These are phyloP conservation scores for Poecilia wingei DNA, from an alignment of 2,797 vertebrate species.

Conservation along the genomic window DNA sequence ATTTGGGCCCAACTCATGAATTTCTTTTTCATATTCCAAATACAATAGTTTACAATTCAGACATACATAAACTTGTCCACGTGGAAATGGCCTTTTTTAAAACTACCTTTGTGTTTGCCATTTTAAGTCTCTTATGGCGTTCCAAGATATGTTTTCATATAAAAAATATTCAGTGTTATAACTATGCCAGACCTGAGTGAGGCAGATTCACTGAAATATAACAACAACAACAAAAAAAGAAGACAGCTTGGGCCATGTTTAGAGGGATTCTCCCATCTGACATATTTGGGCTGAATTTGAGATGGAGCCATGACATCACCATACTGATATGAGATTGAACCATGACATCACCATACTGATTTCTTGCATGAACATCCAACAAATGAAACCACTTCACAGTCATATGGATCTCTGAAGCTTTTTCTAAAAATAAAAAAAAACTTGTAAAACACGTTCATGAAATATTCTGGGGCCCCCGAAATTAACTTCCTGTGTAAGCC, in stretches of 20 bases:
- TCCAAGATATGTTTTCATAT: background rate
- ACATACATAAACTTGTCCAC: background rate
- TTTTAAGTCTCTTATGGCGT: background rate
- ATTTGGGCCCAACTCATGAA: background rate
- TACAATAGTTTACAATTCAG: background rate
- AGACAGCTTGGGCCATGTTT: background rate
- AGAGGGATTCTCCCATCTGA: background rate
- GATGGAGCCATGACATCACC: background rate
- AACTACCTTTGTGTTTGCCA: background rate
- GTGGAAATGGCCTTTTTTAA: background rate
- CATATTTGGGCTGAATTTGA: background rate
- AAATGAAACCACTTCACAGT: background rate
- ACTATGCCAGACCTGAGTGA: background rate
- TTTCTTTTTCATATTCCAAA: background rate
- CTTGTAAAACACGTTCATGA: background rate
- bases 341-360: too few species aligned
- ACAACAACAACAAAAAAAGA: background rate
- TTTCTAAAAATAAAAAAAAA: background rate
- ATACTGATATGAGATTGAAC: background rate
- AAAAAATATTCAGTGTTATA: background rate
- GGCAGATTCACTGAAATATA: background rate
- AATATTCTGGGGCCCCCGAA: background rate
- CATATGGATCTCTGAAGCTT: background rate
- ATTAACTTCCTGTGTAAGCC: background rate
- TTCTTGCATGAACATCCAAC: background rate